Percentiles rank a stretch among this genome's conserved stretches.
These are phyloP conservation scores for Drosophila parvula DNA, from an alignment of 1,140 invertebrate genomes.

Conservation along the genomic window DNA sequence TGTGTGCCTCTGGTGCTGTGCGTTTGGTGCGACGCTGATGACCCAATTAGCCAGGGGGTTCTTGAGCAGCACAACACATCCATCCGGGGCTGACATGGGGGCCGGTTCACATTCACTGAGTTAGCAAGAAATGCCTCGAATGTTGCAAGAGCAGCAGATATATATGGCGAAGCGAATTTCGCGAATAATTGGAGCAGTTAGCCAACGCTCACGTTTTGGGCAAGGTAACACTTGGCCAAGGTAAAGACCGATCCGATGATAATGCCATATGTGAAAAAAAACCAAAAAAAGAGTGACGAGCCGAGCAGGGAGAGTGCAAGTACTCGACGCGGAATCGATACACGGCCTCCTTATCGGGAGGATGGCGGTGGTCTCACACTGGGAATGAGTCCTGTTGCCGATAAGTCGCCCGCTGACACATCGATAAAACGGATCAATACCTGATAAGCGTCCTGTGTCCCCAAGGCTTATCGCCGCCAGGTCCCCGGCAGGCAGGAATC, in stretches of 20 bases:
- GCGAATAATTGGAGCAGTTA: constrained; percentile 75
- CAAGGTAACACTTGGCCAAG: constrained; percentile 64
- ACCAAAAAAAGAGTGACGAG: constrained; percentile 10
- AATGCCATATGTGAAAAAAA: constrained; percentile 24
- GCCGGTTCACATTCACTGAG: constrained; percentile 64
- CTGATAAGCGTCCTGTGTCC: constrained; percentile 42
- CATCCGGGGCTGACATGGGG: constrained; percentile 5
- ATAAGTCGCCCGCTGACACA: constrained; percentile 18
- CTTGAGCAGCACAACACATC: constrained; percentile 16
- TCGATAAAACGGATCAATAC: constrained; percentile 54
- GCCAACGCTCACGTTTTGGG: constrained; percentile 59
- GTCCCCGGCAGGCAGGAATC: constrained; percentile 12
- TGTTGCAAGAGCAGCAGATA: constrained; percentile 68
- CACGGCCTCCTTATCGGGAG: constrained; percentile 24
- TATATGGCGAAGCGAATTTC: constrained; percentile 43
- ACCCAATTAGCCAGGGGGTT: constrained; percentile 57
- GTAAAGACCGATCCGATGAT: constrained; percentile 19
- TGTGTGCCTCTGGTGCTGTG: constrained; percentile 11
- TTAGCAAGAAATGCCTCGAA: constrained; percentile 73
- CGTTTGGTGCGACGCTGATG: constrained; percentile 54
- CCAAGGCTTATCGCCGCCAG: constrained; percentile 19
- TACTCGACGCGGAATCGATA: constrained; percentile 18
- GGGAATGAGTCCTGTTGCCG: constrained; percentile 50
- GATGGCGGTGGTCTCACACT: background rate
- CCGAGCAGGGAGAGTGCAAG: background rate